These are phyloP conservation scores for Drosophila pullipes DNA, from an alignment of 2,888 invertebrate genomes.

Conservation along the genomic window DNA sequence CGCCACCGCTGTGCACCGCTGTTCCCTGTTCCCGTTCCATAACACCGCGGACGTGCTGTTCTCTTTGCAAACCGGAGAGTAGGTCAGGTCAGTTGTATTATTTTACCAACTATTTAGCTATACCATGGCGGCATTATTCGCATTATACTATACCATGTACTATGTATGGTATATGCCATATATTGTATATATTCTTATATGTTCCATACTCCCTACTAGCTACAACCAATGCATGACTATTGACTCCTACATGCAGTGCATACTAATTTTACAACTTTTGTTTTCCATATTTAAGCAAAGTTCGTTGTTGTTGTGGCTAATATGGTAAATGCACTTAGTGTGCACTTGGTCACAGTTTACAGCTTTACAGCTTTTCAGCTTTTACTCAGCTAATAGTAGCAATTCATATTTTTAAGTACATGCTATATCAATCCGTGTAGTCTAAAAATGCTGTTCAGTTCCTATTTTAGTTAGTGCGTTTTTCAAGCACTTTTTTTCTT, in stretches of 20 bases:
- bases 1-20: constrained; percentile 63
- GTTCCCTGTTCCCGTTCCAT: constrained; percentile 33
- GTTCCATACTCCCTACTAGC: neutral
- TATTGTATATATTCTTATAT: neutral
- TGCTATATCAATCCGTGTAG: neutral
- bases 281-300: constrained; percentile 27
- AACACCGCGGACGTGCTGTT: constrained; percentile 27
- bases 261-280: constrained; percentile 29
- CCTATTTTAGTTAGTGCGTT: neutral
- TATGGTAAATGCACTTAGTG: constrained; percentile 1
- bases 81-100: constrained; percentile 78
- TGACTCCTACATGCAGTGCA: neutral
- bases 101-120: constrained; percentile 56
- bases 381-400: neutral
- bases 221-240: neutral
- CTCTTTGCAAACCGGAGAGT: constrained; percentile 64
- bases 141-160: constrained; percentile 19
- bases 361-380: neutral
- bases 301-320: constrained; percentile 5
- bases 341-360: neutral
- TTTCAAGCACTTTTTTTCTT: neutral
- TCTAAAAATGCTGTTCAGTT: neutral
- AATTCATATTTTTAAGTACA: neutral
- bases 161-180: neutral
- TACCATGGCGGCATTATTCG: constrained; percentile 19